Base-by-base conservation (phyloP, 2,888 invertebrate species). In the Idaea biselata region DNA sequence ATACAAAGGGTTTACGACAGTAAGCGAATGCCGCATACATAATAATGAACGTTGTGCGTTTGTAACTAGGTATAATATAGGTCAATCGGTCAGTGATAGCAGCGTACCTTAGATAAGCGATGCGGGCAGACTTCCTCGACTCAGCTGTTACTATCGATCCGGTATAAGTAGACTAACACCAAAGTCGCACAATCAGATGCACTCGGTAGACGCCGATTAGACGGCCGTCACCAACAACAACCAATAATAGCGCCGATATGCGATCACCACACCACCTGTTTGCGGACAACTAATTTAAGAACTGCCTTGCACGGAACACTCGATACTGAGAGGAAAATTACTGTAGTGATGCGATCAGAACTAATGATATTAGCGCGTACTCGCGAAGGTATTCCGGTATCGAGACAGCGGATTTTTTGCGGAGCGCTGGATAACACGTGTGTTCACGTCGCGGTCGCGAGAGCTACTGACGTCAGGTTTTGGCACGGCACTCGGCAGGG, bases 111-210 rank as follows among this genome's bases (percentile, higher is more conserved):
- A 73, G 78, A 82, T 79, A 83, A 79, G 76, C 73, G 69, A 78
- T 81, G 80, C 81, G 80, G 81, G 74, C 73, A 82, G 73, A 77
- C 76, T 75, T 82, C 80, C 67, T 81, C 76, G 75, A 76, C 81
- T 83, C 88, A 88, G 88, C 87, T 87, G 88, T 86, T 85, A 68
- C 74, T 84, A 89, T 89, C 83, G 89, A 89, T 88, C 86, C 80
- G 18, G 56, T 56, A 62, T 44, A 33, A 60, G 72, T 69, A 68
- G 72, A 68, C 72, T 69, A 70, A 71, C 73, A 58, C 44, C 44
- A 31, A 60, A 33, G 32, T n/a, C 75, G 76, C 76, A 77, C 79
- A 78, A 79, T 74, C 78, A 73, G 78, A 76, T 83, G 80, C 84
- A 84, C 81, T 81, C 79, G 72, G 18, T 56, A 18, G 18, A 18